phyloP scores from a whole-genome alignment of 1,140 invertebrate species.

The Aphaenogaster rudis region DNA sequence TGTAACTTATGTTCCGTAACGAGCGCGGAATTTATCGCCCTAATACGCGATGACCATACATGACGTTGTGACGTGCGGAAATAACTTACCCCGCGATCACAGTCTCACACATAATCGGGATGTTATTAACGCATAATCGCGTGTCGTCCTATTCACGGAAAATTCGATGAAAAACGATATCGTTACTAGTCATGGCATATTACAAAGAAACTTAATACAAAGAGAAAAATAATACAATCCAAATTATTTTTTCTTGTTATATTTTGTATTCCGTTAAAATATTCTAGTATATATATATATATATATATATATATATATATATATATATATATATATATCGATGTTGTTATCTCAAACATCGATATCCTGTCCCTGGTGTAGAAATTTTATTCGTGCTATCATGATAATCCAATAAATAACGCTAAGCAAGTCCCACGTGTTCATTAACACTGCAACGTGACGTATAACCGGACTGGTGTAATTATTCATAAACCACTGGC shows the following conservation, averaged over 20 bases:
- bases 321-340: too few relatives aligned
- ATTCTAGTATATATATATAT: not conserved
- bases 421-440: slow-evolving; percentile 20
- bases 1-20: slow-evolving; percentile 43
- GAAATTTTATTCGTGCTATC: not conserved
- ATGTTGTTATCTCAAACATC: not conserved
- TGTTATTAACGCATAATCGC: slow-evolving; percentile 33
- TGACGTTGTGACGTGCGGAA: slow-evolving; percentile 35
- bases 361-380: not conserved
- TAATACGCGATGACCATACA: slow-evolving; percentile 49
- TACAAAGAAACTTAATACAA: not conserved
- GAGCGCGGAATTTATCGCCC: slow-evolving; percentile 34
- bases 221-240: not conserved
- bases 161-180: not conserved
- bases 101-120: slow-evolving; percentile 1
- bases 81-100: slow-evolving; percentile 13
- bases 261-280: slow-evolving; percentile 20
- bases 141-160: not conserved
- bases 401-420: slow-evolving; percentile 30
- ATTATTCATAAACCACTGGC: slow-evolving; percentile 38
- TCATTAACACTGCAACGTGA: slow-evolving; percentile 32
- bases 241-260: slow-evolving; percentile 10
- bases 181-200: not conserved
- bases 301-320: not conserved
- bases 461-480: not conserved